These are phyloP conservation scores for Thecocarcelia acutangulata DNA, from an alignment of 2,888 invertebrate genomes.

Conservation along the genomic window DNA sequence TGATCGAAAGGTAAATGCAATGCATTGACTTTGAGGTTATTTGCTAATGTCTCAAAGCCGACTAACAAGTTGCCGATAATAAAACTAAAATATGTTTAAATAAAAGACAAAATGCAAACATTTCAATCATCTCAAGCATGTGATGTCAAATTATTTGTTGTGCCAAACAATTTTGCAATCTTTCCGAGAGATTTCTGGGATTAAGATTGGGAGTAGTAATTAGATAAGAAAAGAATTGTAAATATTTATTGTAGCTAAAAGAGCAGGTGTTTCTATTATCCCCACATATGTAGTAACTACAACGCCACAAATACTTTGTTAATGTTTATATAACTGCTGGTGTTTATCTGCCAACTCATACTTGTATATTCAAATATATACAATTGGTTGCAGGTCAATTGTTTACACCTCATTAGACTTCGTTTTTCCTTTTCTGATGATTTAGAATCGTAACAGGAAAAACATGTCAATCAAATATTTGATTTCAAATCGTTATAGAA, in stretches of 20 bases:
- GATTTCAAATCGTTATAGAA: background rate
- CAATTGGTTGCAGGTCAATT: slow-evolving; percentile 41
- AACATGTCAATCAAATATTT: slow-evolving; percentile 61
- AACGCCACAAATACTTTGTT: too few species aligned
- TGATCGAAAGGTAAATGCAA: slow-evolving; percentile 54
- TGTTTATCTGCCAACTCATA: too few species aligned
- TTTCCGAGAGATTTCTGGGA: background rate
- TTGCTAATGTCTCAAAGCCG: slow-evolving; percentile 52
- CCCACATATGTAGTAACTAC: too few species aligned
- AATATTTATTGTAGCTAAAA: background rate
- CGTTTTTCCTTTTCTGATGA: background rate
- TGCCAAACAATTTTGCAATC: slow-evolving; percentile 38
- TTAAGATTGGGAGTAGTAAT: background rate
- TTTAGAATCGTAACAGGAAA: background rate
- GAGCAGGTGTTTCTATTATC: background rate
- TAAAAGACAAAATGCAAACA: slow-evolving; percentile 49
- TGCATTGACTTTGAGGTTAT: slow-evolving; percentile 57
- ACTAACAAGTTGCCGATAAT: slow-evolving; percentile 31
- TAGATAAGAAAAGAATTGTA: too few species aligned
- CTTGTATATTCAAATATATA: background rate
- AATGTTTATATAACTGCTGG: too few species aligned
- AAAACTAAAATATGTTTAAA: slow-evolving; percentile 44
- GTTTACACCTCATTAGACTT: slow-evolving; percentile 56
- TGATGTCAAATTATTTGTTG: slow-evolving; percentile 53
- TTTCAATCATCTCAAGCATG: slow-evolving; percentile 32